Evolutionary conservation across 2,888 invertebrate species (phyloP), one percentile per base, ranked within the genome.

Genomic region (Barypeithes pellucidus): DNA sequence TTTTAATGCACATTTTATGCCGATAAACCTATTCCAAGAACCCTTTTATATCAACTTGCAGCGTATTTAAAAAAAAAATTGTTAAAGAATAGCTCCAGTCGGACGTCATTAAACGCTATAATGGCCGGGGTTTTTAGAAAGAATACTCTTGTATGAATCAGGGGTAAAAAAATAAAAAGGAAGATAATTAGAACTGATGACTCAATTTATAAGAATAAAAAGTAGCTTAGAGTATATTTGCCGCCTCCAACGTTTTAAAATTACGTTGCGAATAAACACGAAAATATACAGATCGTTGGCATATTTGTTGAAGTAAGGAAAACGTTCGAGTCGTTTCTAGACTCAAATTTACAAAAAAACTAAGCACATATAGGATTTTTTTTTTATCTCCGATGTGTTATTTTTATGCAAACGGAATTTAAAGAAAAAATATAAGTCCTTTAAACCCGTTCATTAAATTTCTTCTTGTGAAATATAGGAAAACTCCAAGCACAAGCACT

Each of bases 121-220:
- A 39, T 22, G 36, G 16, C 39, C 18, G 39, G 41, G 41, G 43
- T 43, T 5, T 60, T 41, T 60, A 41, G 14, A 20, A 41, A 41
- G 41, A 60, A 60, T 59, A 39, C 59, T 16, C 36, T 41, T 22
- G 22, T 41, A 41, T 41, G 60, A 60, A 41, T 60, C 60, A 41
- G 41, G 7, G 41, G 60, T 41, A 12, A 60, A 60, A 43, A 59
- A 43, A 59, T 14, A 14, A 20, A 60, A 60, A 43, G 24, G 4
- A 22, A 14, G 12, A 12, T 60, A 60, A 60, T 60, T 60, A 60
- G 43, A 60, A 60, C 41, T 20, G 41, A 60, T 60, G 60, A 60
- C 16, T 60, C 41, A 60, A 43, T 60, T 43, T 60, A 20, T 18
- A 9, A 12, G 41, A 60, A 60, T 60, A 22, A 60, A 60, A 60